These are phyloP conservation scores for Ypsolopha sequella DNA, from an alignment of 2,888 invertebrate genomes.

Conservation along the genomic window DNA sequence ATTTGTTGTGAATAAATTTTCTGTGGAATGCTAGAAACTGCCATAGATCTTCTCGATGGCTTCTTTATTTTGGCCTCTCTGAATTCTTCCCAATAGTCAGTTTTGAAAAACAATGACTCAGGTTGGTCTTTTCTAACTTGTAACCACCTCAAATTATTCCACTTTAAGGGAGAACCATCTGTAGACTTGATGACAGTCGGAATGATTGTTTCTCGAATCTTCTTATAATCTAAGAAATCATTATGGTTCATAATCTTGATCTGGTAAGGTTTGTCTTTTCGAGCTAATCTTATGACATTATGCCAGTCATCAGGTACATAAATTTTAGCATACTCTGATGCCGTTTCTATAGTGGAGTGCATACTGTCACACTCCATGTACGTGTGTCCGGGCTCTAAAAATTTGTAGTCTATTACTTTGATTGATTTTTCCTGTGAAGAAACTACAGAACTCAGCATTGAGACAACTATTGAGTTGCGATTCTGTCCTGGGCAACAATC, in stretches of 20 bases:
- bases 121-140: conserved; percentile 5
- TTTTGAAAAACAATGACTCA: conserved; percentile 4
- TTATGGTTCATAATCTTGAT: conserved; percentile 6
- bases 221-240: conserved; percentile 6
- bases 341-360: conserved; percentile 8
- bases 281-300: conserved; percentile 6
- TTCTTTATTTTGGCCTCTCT: background rate
- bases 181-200: background rate
- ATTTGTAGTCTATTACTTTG: conserved; percentile 6
- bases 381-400: conserved; percentile 7
- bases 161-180: conserved; percentile 2
- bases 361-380: conserved; percentile 7
- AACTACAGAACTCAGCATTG: conserved; percentile 6
- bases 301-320: conserved; percentile 9
- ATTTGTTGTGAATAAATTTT: background rate
- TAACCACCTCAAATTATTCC: conserved; percentile 6
- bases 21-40: background rate
- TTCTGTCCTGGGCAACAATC: conserved; percentile 10
- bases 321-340: conserved; percentile 10
- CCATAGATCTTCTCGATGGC: background rate
- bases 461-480: conserved; percentile 7
- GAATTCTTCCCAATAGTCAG: conserved; percentile 6
- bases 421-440: conserved; percentile 4
- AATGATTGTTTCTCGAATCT: background rate
- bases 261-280: conserved; percentile 4